Conservation (phyloP, 53 echinoderm and acorn worm species). For the Stichopus horrens region DNA sequence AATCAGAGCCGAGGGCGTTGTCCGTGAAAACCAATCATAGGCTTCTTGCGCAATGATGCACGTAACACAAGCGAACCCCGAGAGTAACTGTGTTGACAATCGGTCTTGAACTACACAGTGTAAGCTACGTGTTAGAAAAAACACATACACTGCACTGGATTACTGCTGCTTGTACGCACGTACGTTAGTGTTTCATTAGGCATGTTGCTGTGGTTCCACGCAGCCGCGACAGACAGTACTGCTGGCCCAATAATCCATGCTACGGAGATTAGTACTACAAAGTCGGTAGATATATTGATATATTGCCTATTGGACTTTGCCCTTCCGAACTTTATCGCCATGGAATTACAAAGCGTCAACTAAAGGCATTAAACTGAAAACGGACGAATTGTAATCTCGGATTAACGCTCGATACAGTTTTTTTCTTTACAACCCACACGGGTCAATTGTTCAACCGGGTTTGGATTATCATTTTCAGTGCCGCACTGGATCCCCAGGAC, state of each 20-base stretch:
- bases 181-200: too few relatives aligned
- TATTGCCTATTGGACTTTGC: constrained; percentile 17
- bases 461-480: constrained; percentile 11
- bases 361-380: neutral
- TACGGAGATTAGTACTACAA: too few relatives aligned
- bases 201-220: too few relatives aligned
- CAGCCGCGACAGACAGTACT: too few relatives aligned
- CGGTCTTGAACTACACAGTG: neutral
- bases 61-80: constrained; percentile 1
- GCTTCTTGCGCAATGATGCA: constrained; percentile 8
- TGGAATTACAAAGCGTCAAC: constrained; percentile 4
- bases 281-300: too few relatives aligned
- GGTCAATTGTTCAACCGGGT: neutral
- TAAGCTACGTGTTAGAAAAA: neutral
- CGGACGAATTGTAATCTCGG: constrained; percentile 21
- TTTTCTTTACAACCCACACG: neutral
- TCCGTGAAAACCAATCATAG: constrained; percentile 20
- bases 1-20: constrained; percentile 27
- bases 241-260: too few relatives aligned
- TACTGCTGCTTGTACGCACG: too few relatives aligned
- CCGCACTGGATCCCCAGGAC: constrained; percentile 22
- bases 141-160: neutral
- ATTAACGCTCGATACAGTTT: neutral
- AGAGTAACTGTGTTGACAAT: constrained; percentile 25
- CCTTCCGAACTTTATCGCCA: constrained; percentile 27